Conservation (phyloP, 2,113 vertebrate genomes). For the Pteruthius melanotis region DNA sequence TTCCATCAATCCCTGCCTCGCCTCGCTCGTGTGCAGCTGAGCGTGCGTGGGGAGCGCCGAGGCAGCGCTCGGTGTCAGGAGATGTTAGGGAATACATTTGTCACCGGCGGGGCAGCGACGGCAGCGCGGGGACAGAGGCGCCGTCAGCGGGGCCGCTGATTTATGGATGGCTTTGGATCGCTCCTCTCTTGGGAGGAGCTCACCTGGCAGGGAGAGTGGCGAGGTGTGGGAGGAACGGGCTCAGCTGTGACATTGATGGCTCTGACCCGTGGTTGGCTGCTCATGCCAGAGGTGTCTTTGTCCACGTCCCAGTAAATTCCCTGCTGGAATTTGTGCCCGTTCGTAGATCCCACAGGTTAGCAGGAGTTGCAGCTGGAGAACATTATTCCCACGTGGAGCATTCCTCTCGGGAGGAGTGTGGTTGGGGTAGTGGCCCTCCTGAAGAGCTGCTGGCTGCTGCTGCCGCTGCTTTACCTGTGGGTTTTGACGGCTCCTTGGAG, state of each 20-base stretch:
- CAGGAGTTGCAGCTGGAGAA: background rate
- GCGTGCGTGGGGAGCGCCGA: background rate
- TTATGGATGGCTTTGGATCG: background rate
- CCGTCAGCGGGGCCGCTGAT: background rate
- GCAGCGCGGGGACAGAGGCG: background rate
- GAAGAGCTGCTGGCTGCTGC: background rate
- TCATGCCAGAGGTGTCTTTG: background rate
- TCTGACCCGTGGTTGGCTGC: background rate
- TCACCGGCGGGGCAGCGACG: slow-evolving; percentile 3
- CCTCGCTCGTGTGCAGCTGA: background rate
- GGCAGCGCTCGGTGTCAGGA: slow-evolving; percentile 16
- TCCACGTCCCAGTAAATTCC: background rate
- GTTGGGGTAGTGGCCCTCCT: background rate
- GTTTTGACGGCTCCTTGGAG: background rate
- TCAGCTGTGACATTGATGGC: background rate
- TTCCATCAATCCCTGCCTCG: slow-evolving; percentile 76
- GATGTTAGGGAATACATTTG: slow-evolving; percentile 63
- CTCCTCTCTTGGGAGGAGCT: background rate
- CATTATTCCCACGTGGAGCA: fast-evolving
- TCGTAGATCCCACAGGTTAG: background rate
- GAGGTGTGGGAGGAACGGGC: background rate
- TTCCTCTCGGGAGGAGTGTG: fast-evolving
- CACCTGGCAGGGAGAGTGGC: background rate
- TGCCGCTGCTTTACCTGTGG: background rate
- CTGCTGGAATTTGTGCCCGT: background rate